Evolutionary conservation across 2,888 invertebrate species (phyloP), one percentile per base, ranked within the genome.

Genomic region (Tipula lateralis): DNA sequence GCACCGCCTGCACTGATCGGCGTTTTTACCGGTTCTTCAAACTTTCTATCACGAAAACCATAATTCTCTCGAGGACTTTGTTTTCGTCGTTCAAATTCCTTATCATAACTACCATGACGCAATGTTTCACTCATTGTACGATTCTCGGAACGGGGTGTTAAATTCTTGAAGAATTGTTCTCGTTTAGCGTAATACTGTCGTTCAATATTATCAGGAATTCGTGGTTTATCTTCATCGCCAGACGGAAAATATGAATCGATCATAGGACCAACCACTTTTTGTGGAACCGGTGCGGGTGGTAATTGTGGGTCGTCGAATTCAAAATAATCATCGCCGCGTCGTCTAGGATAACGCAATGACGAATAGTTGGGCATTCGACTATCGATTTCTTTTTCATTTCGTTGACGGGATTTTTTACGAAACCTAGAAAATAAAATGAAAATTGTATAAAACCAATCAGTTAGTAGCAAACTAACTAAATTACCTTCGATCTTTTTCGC

Each of bases 401-500:
- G 89, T n/a, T 91, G 91, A 34, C 93, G 90, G 2, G 91, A 88
- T 86, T 92, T 92, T 86, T 89, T 90, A 34, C 90, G 89, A 86
- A 89, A 90, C 87, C 90, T 90, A 24, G 0, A 2, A 44, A 13
- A 13, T 30, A 84, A 36, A 66, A 29, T 12, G 12, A 7, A 81
- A 80, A 32, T 34, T 32, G 34, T 83, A 24, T 44, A 7, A 44
- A 5, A 50, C n/a, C 4, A n/a, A 1, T 13, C 29, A 50, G 6
- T 16, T 5, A 6, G 44, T 30, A 6, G n/a, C n/a, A 16, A 29
- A n/a, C 39, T n/a, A n/a, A 24, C 29, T 50, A 84, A 85, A n/a
- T 88, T 90, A 90, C 88, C 92, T 88, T 87, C 92, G 88, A 86
- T 92, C 92, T 86, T 92, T 90, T 88, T 93, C 92, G 1, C 92